Evolutionary conservation across 2,797 vertebrate species (phyloP).

Genomic region (Parauchenoglanis punctatus): DNA sequence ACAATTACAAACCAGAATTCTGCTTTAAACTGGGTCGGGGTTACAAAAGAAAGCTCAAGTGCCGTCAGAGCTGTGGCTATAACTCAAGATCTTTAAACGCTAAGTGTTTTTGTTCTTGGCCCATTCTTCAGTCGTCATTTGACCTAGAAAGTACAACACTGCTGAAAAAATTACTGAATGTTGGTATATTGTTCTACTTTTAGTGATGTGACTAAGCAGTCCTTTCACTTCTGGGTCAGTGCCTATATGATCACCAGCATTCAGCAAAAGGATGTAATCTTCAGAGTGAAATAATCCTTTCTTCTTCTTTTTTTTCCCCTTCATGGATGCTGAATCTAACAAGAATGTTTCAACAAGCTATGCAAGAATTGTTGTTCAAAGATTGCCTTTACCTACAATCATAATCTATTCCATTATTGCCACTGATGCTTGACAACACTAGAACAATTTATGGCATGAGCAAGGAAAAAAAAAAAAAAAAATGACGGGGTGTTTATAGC

Average conservation of each 20-base stretch:
- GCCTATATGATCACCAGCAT: constrained; percentile 12
- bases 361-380: constrained; percentile 37
- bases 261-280: constrained; percentile 6
- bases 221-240: constrained; percentile 27
- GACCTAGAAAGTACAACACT: constrained; percentile 22
- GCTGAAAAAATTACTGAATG: constrained; percentile 17
- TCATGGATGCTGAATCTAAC: background rate
- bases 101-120: constrained; percentile 15
- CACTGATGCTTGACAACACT: background rate
- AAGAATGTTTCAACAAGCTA: background rate
- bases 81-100: background rate
- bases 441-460: background rate
- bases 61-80: background rate
- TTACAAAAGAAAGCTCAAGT: background rate
- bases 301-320: background rate
- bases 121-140: constrained; percentile 26
- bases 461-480: background rate
- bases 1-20: background rate
- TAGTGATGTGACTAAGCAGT: constrained; percentile 37
- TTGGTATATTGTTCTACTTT: constrained; percentile 44
- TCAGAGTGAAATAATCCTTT: constrained; percentile 8
- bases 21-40: background rate
- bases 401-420: background rate
- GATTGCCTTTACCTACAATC: background rate
- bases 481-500: background rate